Evolutionary conservation across 1,140 invertebrate species (phyloP), one percentile per base, ranked within the genome.

Genomic region (Lepidostoma basale): DNA sequence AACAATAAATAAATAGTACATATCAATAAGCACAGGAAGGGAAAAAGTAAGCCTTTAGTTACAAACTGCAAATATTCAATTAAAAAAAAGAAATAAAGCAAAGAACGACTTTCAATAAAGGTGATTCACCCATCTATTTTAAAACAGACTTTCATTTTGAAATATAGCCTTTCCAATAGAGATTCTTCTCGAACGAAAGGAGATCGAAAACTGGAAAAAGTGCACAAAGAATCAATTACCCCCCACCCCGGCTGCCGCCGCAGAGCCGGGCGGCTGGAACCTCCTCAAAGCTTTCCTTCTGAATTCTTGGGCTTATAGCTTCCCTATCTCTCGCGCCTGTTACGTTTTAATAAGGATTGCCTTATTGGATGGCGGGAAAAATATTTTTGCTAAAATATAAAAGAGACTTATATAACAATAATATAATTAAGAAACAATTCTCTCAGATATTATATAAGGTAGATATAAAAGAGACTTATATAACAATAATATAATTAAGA

Each of bases 191-290:
- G 14, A 59, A 36, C 4, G 33, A 40, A 18, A 36, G 30, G 14
- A 18, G 16, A 52, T 36, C 23, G 40, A 26, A 18, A 22, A 59
- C 59, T 64, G 36, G 54, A 58, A 59, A 45, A 52, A 60, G 39
- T 40, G 40, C 49, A 62, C 45, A 52, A 60, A 59, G 54, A 69
- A 69, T 65, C 62, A 69, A 69, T 69, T 69, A 60, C 68, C 49
- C 26, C 68, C 49, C 26, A 30, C 14, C 1, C 18, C 45, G 45
- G 42, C 3, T 23, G 28, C 45, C 25, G 62, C 30, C 60, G 52
- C n/a, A 23, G 1, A n/a, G 44, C 22, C n/a, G 20, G 22, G 44
- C 18, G 44, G 6, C 44, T 26, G 4, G 9, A 14, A 23, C 22
- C 33, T 16, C 26, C 28, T 16, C n/a, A 33, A 30, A 56, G 26